Base-by-base conservation (phyloP, 2,797 vertebrate species). In the Benthosema pterotum region DNA sequence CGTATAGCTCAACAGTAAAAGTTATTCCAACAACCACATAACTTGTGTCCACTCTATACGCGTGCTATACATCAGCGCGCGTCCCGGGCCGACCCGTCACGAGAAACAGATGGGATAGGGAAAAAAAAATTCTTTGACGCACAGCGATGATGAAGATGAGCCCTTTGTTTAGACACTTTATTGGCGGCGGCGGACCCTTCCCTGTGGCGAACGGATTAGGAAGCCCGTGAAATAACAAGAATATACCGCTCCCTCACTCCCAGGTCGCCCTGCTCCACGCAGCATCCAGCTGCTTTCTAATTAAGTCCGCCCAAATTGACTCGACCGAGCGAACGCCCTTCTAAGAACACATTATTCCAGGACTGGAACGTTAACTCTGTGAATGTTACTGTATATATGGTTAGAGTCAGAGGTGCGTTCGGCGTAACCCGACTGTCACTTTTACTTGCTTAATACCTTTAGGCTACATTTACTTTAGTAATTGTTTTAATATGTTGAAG, bases 281-380 rank as follows among this genome's bases (percentile, higher is more conserved):
- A 74, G 74, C 74, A 74, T 83, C 74, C 71, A 38, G 64, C 52
- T 60, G 70, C 76, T 79, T 63, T 77, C 71, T 81, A 84, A 88
- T 87, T 88, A 86, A 89, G 83, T 77, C 77, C 54, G 68, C 63
- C 74, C 74, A 80, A 77, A 88, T 75, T 82, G 78, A 59, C 66
- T 78, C 8, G 42, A 65, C 61, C 50, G 57, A 62, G 60, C 67
- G 56, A 75, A 72, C 61, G 53, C 63, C 76, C 77, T 54, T 69
- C 56, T 63, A 83, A 84, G 83, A 84, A 76, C 66, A 47, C 60
- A 47, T 74, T 63, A 83, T 69, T 79, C 65, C 57, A 67, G 54
- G 48, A 61, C 56, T 79, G 69, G 14, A 65, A 65, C 65, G 65
- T 74, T n/a, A n/a, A 74, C 32, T 32, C 32, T 8, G 9, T 32